phyloP scores from a whole-genome alignment of 2,797 vertebrate genomes.

The Lithobates sylvaticus region DNA sequence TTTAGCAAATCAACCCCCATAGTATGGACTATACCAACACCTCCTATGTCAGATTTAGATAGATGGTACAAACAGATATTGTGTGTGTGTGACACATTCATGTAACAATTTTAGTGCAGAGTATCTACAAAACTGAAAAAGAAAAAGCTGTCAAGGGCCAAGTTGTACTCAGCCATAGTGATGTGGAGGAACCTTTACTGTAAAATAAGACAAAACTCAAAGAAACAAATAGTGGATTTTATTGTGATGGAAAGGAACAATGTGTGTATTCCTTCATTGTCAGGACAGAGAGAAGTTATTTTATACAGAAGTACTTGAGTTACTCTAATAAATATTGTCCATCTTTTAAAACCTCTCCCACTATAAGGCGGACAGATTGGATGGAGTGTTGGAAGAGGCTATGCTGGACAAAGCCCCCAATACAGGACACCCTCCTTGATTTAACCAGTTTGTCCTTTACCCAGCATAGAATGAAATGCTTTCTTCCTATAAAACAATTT shows the following conservation, averaged over 20 bases:
- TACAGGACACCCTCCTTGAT: no score
- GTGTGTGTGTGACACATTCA: no score
- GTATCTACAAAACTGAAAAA: no score
- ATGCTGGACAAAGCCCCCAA: neutral
- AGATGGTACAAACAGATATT: no score
- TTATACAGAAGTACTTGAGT: neutral
- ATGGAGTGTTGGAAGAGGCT: slow-evolving; percentile 21
- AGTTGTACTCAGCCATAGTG: no score
- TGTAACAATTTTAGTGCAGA: no score
- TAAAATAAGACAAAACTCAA: neutral
- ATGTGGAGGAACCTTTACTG: no score
- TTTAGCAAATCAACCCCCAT: no score
- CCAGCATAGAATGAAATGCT: neutral
- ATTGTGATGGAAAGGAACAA: slow-evolving; percentile 13
- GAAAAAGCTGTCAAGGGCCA: no score
- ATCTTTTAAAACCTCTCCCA: slow-evolving; percentile 35
- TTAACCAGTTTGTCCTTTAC: no score
- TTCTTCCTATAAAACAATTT: neutral
- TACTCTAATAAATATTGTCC: slow-evolving; percentile 29
- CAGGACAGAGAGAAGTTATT: neutral
- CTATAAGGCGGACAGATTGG: neutral
- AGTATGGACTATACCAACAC: no score
- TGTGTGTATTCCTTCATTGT: neutral
- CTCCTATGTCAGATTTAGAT: no score
- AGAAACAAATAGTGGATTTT: slow-evolving; percentile 30